Evolutionary conservation across 2,113 vertebrate species (phyloP).

Genomic region (Oophaga pumilio): DNA sequence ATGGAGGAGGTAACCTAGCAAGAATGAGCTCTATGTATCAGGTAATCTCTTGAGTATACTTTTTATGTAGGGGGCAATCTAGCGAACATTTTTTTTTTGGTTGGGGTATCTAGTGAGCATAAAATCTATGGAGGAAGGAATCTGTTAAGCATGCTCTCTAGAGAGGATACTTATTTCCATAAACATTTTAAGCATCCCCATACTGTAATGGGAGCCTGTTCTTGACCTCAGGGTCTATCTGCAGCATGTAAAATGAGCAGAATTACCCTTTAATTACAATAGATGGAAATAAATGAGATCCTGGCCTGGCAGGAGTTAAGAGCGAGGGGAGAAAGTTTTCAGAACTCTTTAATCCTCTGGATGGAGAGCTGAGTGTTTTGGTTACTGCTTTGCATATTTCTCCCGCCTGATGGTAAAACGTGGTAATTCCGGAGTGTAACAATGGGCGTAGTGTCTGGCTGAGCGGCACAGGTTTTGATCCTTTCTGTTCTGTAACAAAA

Average conservation of each 20-base stretch:
- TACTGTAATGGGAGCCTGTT: background rate
- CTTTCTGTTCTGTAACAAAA: conserved; percentile 39
- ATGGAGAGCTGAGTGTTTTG: conserved; percentile 17
- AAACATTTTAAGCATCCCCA: background rate
- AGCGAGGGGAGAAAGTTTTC: conserved; percentile 17
- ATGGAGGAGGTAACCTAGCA: background rate
- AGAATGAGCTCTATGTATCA: background rate
- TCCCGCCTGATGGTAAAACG: conserved; percentile 38
- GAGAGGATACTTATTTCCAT: background rate
- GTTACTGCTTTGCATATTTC: conserved; percentile 37
- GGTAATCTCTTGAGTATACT: background rate
- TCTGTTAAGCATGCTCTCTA: background rate
- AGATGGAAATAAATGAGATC: background rate
- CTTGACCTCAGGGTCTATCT: background rate
- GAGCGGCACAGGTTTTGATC: conserved; percentile 42
- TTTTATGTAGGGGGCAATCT: background rate
- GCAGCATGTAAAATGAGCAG: too few species aligned
- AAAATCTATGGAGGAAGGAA: background rate
- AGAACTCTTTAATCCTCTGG: background rate
- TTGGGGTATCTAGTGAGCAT: background rate
- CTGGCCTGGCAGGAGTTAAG: conserved; percentile 3
- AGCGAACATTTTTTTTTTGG: too few species aligned
- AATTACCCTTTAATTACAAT: background rate
- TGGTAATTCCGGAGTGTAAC: conserved; percentile 34
- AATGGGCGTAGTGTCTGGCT: conserved; percentile 38